Evolutionary conservation across 2,113 vertebrate genomes (phyloP), one percentile per base, ranked within the genome.

Genomic region (human (Homo sapiens)): DNA sequence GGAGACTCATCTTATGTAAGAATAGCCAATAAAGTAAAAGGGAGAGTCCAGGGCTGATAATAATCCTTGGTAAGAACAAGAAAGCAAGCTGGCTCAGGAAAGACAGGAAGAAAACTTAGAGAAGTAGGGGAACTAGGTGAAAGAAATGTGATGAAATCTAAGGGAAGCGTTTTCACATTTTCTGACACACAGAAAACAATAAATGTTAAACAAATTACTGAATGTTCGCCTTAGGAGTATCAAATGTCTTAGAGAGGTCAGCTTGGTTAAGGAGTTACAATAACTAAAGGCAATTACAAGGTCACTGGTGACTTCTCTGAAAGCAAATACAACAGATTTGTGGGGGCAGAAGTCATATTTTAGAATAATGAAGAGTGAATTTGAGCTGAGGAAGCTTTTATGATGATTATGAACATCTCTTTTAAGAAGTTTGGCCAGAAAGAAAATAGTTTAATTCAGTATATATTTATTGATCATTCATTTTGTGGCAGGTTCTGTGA

Each of bases 191-290:
- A 50, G 9, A 50, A 7, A 50, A 38, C 64, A 59, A 73, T 78
- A 78, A 75, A 66, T 40, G 59, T 90, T 94, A 96, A 81, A 64
- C 48, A 89, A 95, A 75, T 95, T 83, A 86, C 52, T 0, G 8
- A 92, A 84, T 68, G 50, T 45, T 93, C 90, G 92, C 73, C 43
- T 93, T 40, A 95, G 73, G 75, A 92, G 90, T 90, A 94, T 93
- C 82, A 80, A 6, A 87, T 96, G 68, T 57, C 89, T 57, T 32
- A 66, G 82, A 89, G 35, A 91, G 45, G 86, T 93, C 81, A 90
- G 81, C 45, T 20, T 50, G 45, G 73, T 90, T 96, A 96, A 96
- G 55, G 40, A 93, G 61, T 93, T 66, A 80, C 14, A 85, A 73
- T 95, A 94, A 90, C 76, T 64, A 45, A 89, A 93, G 27, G 16